Conservation (phyloP, 2,797 vertebrate species). For the Salmo trutta region DNA sequence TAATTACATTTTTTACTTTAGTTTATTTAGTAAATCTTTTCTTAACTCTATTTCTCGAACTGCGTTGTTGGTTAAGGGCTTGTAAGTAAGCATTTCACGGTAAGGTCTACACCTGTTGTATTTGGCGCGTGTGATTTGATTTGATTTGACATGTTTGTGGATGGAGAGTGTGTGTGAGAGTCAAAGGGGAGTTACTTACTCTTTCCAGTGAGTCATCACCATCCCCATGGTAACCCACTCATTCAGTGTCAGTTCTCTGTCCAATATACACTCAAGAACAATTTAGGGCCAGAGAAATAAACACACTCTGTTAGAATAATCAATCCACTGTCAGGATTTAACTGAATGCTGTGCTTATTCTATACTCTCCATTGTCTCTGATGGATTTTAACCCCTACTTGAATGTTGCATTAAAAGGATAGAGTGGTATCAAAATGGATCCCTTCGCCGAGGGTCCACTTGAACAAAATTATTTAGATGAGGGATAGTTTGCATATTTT, state of each 20-base stretch:
- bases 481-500: slow-evolving; percentile 28
- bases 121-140: too few species aligned
- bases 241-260: slow-evolving; percentile 27
- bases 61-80: too few species aligned
- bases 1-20: too few species aligned
- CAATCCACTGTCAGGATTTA: slow-evolving; percentile 38
- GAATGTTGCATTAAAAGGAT: slow-evolving; percentile 21
- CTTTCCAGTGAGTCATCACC: not conserved
- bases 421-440: not conserved
- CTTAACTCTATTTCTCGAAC: too few species aligned
- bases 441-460: not conserved
- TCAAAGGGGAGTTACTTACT: not conserved
- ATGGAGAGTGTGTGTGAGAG: not conserved
- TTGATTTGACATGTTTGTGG: not conserved
- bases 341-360: slow-evolving; percentile 27
- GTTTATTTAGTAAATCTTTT: too few species aligned
- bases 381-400: slow-evolving; percentile 19
- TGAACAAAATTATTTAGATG: slow-evolving; percentile 18
- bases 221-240: slow-evolving; percentile 39
- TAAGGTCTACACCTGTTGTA: too few species aligned
- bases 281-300: slow-evolving; percentile 50
- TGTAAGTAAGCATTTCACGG: too few species aligned
- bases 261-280: slow-evolving; percentile 38
- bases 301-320: slow-evolving; percentile 56
- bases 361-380: slow-evolving; percentile 15